Base-by-base conservation (phyloP, 2,888 invertebrate genomes). In the Xanthorhoe spadicearia region DNA sequence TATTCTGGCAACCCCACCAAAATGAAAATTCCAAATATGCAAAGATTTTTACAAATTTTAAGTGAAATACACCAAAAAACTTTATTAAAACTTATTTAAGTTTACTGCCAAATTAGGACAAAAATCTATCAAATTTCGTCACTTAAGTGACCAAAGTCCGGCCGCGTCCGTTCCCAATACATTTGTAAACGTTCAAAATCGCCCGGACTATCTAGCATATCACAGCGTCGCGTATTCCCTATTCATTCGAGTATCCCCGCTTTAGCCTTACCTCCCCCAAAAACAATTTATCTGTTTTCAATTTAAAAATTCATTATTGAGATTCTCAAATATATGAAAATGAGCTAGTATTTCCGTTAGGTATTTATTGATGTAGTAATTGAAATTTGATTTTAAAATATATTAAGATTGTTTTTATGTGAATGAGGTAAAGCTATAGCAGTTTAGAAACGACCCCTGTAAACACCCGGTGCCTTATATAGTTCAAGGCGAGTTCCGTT, bases 211-310 rank as follows among this genome's bases (percentile, higher is more conserved):
- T 83, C 84, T 83, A 82, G 80, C 78, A 87, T 91, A 91, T 91
- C 91, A 91, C 91, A 91, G 91, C 87, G 85, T 83, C 84, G 83
- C 87, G 83, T 81, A 81, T 85, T 86, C 85, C 76, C 87, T 88
- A 88, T 83, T 84, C 83, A 85, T 86, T 87, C 84, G 87, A 88
- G 84, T 78, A 71, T 73, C 69, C 65, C 80, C 81, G 74, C 76
- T 70, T 61, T 63, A 56, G 38, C 68, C 56, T 64, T 71, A 72
- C 73, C 74, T 52, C 70, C 23, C 23, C 10, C 60, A 55, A 51
- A 32, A 7, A 0, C 7, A 48, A 5, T 15, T 13, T 48, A 17
- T 15, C 15, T 15, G 7, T 6, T 15, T 15, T 4, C 5, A 46
- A 46, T n/a, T 3, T 46, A 7, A n/a, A 46, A 46, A 4, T 38